phyloP scores from a whole-genome alignment of 2,797 vertebrate genomes.

The Paedocypris micromegethes region DNA sequence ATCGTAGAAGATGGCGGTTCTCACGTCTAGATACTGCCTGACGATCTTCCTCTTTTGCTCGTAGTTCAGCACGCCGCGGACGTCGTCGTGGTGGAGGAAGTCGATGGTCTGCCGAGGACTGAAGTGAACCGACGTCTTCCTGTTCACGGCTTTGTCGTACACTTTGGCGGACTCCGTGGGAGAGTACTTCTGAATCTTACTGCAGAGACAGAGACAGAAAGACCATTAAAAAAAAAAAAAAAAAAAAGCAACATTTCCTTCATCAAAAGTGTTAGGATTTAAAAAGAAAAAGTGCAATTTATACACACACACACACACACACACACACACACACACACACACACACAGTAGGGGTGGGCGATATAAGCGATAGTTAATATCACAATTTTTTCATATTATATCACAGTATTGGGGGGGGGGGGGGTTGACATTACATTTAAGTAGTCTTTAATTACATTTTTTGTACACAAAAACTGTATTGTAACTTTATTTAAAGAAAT shows the following conservation, averaged over 20 bases:
- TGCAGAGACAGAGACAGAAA: constrained; percentile 51
- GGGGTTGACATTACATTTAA: too few species aligned
- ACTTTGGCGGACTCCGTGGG: constrained; percentile 96
- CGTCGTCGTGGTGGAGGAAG: constrained; percentile 87
- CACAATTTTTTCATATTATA: too few species aligned
- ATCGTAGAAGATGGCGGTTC: constrained; percentile 46
- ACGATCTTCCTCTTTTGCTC: constrained; percentile 91
- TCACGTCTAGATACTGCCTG: constrained; percentile 93
- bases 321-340: too few species aligned
- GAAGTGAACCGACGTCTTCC: constrained; percentile 84
- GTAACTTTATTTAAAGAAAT: too few species aligned
- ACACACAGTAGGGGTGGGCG: too few species aligned
- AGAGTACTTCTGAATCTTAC: constrained; percentile 99
- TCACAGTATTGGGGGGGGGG: too few species aligned
- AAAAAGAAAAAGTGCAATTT: too few species aligned
- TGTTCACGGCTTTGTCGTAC: constrained; percentile 94
- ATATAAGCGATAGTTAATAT: too few species aligned
- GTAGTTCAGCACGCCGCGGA: constrained; percentile 76
- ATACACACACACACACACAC: too few species aligned
- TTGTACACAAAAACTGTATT: too few species aligned
- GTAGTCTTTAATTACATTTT: too few species aligned
- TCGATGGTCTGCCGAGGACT: constrained; percentile 91
- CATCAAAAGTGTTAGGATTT: background rate
- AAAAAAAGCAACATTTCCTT: background rate
- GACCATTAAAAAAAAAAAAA: background rate